Percentiles rank a stretch among this genome's conserved stretches.
Conservation (phyloP, 2,113 vertebrate species). For the Drymodes brunneopygia region DNA sequence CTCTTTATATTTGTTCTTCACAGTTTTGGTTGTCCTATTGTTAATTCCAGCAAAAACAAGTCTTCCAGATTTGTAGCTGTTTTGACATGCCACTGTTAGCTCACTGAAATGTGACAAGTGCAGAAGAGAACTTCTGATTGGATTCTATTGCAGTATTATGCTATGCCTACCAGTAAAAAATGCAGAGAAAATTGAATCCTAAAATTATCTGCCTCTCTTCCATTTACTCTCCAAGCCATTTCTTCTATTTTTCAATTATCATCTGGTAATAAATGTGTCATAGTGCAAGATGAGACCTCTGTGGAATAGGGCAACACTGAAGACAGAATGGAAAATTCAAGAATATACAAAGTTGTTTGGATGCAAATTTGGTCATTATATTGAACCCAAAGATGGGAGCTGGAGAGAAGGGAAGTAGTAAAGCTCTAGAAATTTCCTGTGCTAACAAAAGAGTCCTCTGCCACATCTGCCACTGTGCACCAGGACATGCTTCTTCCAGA, state of each 20-base stretch:
- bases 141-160: conserved; percentile 39
- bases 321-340: conserved; percentile 18
- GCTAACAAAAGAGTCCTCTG: neutral
- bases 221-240: conserved; percentile 57
- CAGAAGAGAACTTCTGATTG: conserved; percentile 49
- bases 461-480: neutral
- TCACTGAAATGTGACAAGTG: conserved; percentile 48
- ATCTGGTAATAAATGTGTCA: conserved; percentile 66
- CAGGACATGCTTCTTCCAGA: neutral
- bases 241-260: conserved; percentile 71
- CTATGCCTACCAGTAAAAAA: conserved; percentile 56
- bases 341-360: conserved; percentile 57
- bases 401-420: neutral
- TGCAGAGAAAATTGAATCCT: conserved; percentile 67
- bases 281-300: conserved; percentile 49
- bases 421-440: conserved; percentile 4
- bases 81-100: conserved; percentile 50
- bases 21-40: conserved; percentile 20
- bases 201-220: conserved; percentile 63
- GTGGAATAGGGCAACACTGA: conserved; percentile 3
- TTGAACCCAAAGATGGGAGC: neutral
- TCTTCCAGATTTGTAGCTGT: conserved; percentile 40
- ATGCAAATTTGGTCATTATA: conserved; percentile 48
- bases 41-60: conserved; percentile 33
- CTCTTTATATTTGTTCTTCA: neutral